Evolutionary conservation across 2,888 invertebrate genomes (phyloP).

Genomic region (Nephrotoma flavescens): DNA sequence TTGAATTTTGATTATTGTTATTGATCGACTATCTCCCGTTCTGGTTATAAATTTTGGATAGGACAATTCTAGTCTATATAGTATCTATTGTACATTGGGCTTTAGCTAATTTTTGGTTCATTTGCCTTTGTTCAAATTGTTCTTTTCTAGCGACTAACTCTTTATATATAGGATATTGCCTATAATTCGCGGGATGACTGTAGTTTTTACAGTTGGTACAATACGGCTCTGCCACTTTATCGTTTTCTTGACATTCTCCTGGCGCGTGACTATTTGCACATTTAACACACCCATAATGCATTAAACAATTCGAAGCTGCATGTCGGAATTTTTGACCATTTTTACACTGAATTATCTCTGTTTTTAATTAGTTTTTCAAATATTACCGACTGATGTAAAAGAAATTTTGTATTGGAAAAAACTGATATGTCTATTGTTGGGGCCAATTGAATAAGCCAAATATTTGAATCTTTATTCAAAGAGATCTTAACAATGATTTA

Average conservation of each 20-base stretch:
- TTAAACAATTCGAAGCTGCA: background rate
- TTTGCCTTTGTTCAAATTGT: background rate
- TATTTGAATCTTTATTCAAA: background rate
- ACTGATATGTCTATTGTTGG: background rate
- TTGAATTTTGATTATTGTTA: background rate
- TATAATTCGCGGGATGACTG: background rate
- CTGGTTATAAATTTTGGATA: background rate
- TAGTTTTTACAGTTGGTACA: background rate
- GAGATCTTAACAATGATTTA: background rate
- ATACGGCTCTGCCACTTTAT: background rate
- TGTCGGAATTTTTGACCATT: background rate
- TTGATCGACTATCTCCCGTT: no score
- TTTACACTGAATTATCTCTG: background rate
- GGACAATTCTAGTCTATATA: background rate
- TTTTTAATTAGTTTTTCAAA: background rate
- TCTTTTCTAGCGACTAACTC: background rate
- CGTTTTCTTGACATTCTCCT: background rate
- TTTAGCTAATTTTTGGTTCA: background rate
- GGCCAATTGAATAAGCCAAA: background rate
- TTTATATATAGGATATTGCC: background rate
- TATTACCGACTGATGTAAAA: background rate
- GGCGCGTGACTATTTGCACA: background rate
- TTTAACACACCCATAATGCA: background rate
- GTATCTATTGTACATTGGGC: background rate
- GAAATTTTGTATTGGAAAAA: background rate